These are phyloP conservation scores for Machaerirhynchus nigripectus DNA, from an alignment of 2,113 vertebrate species.

Conservation along the genomic window DNA sequence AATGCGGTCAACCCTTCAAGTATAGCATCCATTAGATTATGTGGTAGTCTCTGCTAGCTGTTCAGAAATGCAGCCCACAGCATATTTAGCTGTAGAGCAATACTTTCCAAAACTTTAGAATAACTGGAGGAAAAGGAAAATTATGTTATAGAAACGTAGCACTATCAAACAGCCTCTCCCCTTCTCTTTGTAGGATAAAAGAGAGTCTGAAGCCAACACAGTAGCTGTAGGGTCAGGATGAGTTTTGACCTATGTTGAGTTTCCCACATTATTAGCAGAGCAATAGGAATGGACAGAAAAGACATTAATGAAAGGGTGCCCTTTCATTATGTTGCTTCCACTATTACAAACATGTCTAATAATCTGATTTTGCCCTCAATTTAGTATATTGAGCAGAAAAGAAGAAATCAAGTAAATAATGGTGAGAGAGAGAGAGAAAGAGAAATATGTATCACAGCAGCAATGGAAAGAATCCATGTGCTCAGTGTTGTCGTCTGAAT, in stretches of 20 bases:
- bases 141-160: not conserved
- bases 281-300: not conserved
- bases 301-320: not conserved
- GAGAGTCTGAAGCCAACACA: not conserved
- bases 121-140: not conserved
- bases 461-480: not conserved
- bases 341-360: not conserved
- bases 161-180: not conserved
- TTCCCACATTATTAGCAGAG: conserved; percentile 20
- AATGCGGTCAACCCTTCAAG: conserved; percentile 35
- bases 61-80: conserved; percentile 29
- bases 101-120: not conserved
- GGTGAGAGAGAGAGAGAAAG: not conserved
- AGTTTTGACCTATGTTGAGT: conserved; percentile 7
- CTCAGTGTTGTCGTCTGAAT: not conserved
- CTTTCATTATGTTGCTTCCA: conserved; percentile 4
- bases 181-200: not conserved
- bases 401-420: not conserved
- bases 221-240: not conserved
- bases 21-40: conserved; percentile 23
- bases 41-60: conserved; percentile 9
- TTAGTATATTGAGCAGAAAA: not conserved
- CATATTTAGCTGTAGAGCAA: not conserved
- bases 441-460: not conserved
- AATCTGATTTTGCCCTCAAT: not conserved